Base-by-base conservation (phyloP, 1,140 invertebrate genomes). In the Acyrthosiphon pisum region DNA sequence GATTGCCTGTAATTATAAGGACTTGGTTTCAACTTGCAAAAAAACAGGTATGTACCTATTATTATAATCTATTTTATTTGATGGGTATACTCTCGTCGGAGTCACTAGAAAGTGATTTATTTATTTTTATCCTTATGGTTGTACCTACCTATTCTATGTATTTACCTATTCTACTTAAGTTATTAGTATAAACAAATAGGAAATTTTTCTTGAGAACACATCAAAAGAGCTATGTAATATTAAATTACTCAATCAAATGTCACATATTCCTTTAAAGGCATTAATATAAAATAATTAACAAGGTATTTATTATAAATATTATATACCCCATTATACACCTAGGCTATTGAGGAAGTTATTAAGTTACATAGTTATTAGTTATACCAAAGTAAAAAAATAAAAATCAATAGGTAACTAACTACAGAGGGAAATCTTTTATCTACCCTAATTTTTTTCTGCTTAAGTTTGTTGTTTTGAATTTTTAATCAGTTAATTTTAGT, bases 1-100 rank as follows among this genome's bases (percentile, higher is more conserved):
- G 98, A 94, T 95, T 99, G 94, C 97, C 98, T n/a, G 96, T 98
- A 93, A 97, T 99, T 94, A 96, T 99, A 94, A 97, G 97, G 95
- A 99, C 98, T 93, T 99, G 98, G 98, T 99, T 98, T 95, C 97
- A 97, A 95, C 96, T 98, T 94, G 98, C 98, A 68, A 97, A 97
- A 95, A 96, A 98, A 95, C 98, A 99, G 97, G 98, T 99, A 96
- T 96, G 95, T 95, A 20, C 26, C 14, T 50, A 23, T 88, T 35
- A 18, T 76, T 76, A 76, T 76, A 18, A n/a, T 76, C 6, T 76
- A 76, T 76, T 76, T 76, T 76, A n/a, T 76, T n/a, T 35, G 30
- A 76, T 20, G 60, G 2, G 1, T 60, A 56, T n/a, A 18, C 30
- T 18, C 30, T 76, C 1, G 60, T n/a, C 6, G 14, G 6, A 68